Evolutionary conservation across 1,140 invertebrate genomes (phyloP), one percentile per base, ranked within the genome.

Genomic region (Ephestia elutella): DNA sequence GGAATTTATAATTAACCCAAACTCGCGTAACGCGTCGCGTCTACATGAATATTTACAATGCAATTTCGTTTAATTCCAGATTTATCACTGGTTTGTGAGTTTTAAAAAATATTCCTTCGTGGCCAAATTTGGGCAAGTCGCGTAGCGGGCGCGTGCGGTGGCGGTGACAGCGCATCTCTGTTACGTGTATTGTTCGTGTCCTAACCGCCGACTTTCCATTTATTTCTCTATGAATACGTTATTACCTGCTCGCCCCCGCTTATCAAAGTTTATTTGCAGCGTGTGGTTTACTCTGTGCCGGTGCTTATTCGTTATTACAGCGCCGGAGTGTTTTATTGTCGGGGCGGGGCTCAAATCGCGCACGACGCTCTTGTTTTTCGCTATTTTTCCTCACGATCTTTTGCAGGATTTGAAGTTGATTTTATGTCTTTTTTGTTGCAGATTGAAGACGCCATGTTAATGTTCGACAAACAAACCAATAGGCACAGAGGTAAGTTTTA

Each of bases 401-500:
- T 81, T 73, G 2, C 61, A 69, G 63, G 66, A 80, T 79, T 78
- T 80, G 59, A 78, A 80, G 60, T 76, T 80, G 69, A 80, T 76
- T 79, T 75, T 78, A 70, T 85, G 56, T 75, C 59, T 82, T 75
- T 89, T 80, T 90, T 89, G 87, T 96, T 97, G 59, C 94, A 99
- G 98, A 99, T 99, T 88, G 98, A 99, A 91, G 98, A 99, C 89
- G 98, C 97, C 65, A 99, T 99, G 98, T 93, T 99, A 80, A 99
- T 99, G 98, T 99, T 99, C 90, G 98, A 99, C 91, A 99, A 99
- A 93, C 97, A 98, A 89, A 99, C 98, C 76, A 99, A 99, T 92
- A 95, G 98, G 91, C 98, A 99, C 92, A 96, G 98, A 97, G 98
- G 98, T 99, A 92, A 96, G 96, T 92, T 48, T 54, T 28, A 53